Evolutionary conservation across 2,888 invertebrate genomes (phyloP).

Genomic region (Pegoplata infirma): DNA sequence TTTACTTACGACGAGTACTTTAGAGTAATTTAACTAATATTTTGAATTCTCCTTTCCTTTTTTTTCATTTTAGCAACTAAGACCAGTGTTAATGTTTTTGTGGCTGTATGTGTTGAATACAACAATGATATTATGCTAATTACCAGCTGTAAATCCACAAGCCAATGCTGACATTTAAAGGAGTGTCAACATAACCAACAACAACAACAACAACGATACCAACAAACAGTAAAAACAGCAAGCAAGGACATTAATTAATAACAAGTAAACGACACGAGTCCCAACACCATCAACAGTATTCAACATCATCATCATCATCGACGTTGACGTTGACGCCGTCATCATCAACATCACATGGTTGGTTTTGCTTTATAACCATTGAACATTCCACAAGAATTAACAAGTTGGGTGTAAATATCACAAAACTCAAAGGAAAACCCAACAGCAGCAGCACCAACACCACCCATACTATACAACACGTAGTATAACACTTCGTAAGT

Average conservation of each 20-base stretch:
- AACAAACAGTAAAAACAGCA: constrained; percentile 3
- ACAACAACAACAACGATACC: constrained; percentile 4
- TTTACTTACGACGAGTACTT: constrained; percentile 6
- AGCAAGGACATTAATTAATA: constrained; percentile 71
- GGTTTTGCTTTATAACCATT: constrained; percentile 45
- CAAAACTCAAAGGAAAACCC: constrained; percentile 1
- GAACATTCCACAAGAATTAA: constrained; percentile 54
- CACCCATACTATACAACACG: constrained; percentile 8
- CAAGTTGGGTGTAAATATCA: constrained; percentile 39
- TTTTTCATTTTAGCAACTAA: constrained; percentile 13
- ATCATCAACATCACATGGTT: constrained; percentile 17
- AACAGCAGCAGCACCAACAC: too few species aligned
- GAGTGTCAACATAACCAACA: constrained; percentile 54
- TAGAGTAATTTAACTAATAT: constrained; percentile 25
- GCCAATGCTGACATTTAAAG: constrained; percentile 62
- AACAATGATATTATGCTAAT: constrained; percentile 71
- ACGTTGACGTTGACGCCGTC: constrained; percentile 17
- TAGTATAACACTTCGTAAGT: constrained; percentile 19
- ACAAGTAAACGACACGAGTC: constrained; percentile 62
- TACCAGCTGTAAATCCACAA: constrained; percentile 69
- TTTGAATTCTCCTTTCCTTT: constrained; percentile 5
- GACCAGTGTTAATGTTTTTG: constrained; percentile 35
- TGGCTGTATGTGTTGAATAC: constrained; percentile 36
- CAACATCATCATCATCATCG: constrained; percentile 20
- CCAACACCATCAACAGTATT: constrained; percentile 33